Conservation (phyloP, 2,888 invertebrate species). For the Diabrotica balteata region DNA sequence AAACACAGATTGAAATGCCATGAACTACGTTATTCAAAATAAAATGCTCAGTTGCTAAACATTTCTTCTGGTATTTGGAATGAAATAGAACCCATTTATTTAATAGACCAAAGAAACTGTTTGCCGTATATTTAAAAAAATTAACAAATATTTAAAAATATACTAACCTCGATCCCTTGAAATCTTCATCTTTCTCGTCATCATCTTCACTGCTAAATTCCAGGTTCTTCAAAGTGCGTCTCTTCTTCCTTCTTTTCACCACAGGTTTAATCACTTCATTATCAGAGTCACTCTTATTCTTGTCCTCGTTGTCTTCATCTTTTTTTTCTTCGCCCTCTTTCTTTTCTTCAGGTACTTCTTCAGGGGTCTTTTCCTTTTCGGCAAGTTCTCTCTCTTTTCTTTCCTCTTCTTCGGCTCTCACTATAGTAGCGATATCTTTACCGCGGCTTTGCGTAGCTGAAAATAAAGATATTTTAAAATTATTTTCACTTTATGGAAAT, state of each 20-base stretch:
- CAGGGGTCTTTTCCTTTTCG: conserved; percentile 28
- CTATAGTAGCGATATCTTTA: conserved; percentile 92
- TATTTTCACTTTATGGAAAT: too few relatives aligned
- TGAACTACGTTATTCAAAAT: too few relatives aligned
- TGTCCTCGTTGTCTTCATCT: conserved; percentile 46
- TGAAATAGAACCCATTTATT: too few relatives aligned
- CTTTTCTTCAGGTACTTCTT: conserved; percentile 22
- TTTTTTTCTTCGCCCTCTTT: conserved; percentile 51
- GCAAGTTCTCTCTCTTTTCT: conserved; percentile 37
- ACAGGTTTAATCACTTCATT: conserved; percentile 32
- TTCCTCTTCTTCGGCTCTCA: conserved; percentile 72
- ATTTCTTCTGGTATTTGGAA: too few relatives aligned
- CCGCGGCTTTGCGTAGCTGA: conserved; percentile 74
- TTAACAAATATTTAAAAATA: neutral
- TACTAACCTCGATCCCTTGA: conserved; percentile 76
- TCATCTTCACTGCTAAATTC: conserved; percentile 70
- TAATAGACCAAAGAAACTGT: too few relatives aligned
- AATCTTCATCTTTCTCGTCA: conserved; percentile 88
- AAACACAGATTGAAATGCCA: too few relatives aligned
- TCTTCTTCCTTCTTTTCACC: conserved; percentile 54
- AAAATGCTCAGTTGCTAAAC: too few relatives aligned
- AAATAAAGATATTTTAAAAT: neutral
- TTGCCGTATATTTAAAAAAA: neutral
- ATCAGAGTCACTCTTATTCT: conserved; percentile 41
- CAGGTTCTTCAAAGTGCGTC: conserved; percentile 81